A percentile compares a stretch with the other conserved stretches of the same genome.
Conservation (phyloP, 2,113 vertebrate species). For the Corythornis madagascariensis region DNA sequence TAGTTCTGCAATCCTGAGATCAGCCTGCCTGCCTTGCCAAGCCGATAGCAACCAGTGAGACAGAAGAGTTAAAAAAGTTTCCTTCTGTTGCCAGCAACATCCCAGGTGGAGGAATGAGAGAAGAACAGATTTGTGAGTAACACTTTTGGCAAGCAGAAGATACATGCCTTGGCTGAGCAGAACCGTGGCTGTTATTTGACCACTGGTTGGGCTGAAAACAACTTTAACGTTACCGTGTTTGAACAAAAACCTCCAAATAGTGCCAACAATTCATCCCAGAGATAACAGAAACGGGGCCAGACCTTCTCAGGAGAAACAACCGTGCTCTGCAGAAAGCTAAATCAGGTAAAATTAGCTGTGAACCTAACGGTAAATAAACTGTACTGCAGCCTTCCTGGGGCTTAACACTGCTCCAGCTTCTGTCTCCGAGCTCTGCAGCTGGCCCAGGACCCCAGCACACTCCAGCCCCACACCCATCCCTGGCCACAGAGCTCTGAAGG, state of each 20-base stretch:
- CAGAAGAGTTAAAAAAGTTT: background rate
- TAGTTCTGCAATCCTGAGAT: background rate
- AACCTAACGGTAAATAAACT: background rate
- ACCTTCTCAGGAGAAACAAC: background rate
- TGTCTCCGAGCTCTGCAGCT: background rate
- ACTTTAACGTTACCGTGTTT: background rate
- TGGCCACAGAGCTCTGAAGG: background rate
- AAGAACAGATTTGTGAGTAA: constrained; percentile 9
- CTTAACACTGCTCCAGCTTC: background rate
- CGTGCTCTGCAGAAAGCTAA: background rate
- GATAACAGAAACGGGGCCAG: background rate
- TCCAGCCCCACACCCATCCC: background rate
- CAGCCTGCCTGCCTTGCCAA: background rate
- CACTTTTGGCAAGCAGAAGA: constrained; percentile 24
- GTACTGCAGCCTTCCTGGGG: background rate
- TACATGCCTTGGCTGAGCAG: constrained; percentile 13
- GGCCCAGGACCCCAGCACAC: background rate
- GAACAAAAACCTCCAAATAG: constrained; percentile 7
- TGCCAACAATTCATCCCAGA: constrained; percentile 18
- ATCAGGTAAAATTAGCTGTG: background rate
- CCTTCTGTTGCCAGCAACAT: background rate
- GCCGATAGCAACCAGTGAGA: background rate
- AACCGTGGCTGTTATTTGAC: background rate
- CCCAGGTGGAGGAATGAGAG: background rate
- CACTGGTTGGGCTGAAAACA: constrained; percentile 4